Base-by-base conservation (phyloP, 2,888 invertebrate species). In the Sphinx pinastri region DNA sequence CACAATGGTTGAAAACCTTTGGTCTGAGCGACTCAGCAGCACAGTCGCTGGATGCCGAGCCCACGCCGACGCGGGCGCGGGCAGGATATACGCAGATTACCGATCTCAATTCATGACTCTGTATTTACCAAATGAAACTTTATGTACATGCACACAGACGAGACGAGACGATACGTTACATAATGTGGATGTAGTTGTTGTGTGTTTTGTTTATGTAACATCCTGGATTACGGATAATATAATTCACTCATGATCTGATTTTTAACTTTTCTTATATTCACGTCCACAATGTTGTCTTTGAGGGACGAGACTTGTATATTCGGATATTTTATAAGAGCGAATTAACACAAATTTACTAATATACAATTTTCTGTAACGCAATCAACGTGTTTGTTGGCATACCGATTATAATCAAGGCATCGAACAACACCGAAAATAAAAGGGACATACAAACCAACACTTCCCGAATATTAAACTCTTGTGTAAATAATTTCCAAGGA, bases 81-180 rank as follows among this genome's bases (percentile, higher is more conserved):
- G 66, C 71, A 75, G 74, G 75, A 74, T 71, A 71, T 72, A 54
- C 67, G 67, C 60, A 73, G 72, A 75, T 77, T 76, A 72, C 60
- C 52, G 71, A 74, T 73, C 73, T 71, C 71, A 68, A 55, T 45
- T 70, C 70, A 60, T 69, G 67, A 60, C 70, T 67, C 52, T 63
- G 54, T 63, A 66, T 67, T 60, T 12, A 72, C 71, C 60, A 54
- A 69, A 60, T 69, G 38, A 63, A 45, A 47, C 68, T 38, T 52
- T 59, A 19, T 59, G 38, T 60, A 47, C 19, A n/a, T 45, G 8
- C 10, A 14, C 19, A 45, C 19, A 19, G 19, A 19, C 11, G 13
- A 13, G 25, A 11, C n/a, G n/a, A 51, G 52, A 59, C 51, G 52
- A 8, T 59, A 68, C 10, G 19, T 57, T 10, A 13, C 47, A 19